Conservation (phyloP, 2,888 invertebrate genomes). For the Orthosia gothica region DNA sequence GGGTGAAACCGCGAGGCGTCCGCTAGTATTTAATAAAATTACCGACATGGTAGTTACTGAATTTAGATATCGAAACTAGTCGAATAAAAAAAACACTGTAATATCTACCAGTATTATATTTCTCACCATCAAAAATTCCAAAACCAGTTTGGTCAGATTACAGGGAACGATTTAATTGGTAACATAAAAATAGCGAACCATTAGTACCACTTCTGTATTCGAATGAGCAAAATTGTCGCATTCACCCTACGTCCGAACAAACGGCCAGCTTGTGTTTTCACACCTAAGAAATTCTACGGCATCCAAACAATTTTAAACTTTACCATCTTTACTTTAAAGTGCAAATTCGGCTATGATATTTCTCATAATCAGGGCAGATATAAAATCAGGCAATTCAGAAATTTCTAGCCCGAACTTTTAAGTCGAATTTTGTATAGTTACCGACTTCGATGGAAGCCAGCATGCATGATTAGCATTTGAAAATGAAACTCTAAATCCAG, state of each 20-base stretch:
- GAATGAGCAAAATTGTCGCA: constrained; percentile 88
- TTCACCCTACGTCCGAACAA: constrained; percentile 74
- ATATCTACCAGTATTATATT: constrained; percentile 11
- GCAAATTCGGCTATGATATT: constrained; percentile 54
- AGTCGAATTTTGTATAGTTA: constrained; percentile 86
- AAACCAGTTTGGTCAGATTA: constrained; percentile 26
- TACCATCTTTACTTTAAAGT: constrained; percentile 53
- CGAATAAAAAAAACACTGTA: background rate
- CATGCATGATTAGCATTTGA: constrained; percentile 25
- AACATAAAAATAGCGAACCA: constrained; percentile 83
- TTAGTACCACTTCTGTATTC: constrained; percentile 84
- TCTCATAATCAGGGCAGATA: constrained; percentile 74
- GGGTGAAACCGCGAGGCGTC: no score
- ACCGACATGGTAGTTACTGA: background rate
- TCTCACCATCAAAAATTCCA: constrained; percentile 19
- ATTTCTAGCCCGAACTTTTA: constrained; percentile 83
- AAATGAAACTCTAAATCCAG: constrained; percentile 60
- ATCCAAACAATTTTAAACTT: constrained; percentile 63
- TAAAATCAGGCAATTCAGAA: constrained; percentile 84
- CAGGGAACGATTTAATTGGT: constrained; percentile 83
- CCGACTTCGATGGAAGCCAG: constrained; percentile 70
- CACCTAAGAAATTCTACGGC: constrained; percentile 75
- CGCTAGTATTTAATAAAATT: background rate
- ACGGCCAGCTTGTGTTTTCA: constrained; percentile 83
- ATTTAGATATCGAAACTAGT: background rate